A percentile compares a stretch with the other conserved stretches of the same genome.
Evolutionary conservation across 2,113 vertebrate genomes (phyloP).

Genomic region (Tychaedon coryphoeus): DNA sequence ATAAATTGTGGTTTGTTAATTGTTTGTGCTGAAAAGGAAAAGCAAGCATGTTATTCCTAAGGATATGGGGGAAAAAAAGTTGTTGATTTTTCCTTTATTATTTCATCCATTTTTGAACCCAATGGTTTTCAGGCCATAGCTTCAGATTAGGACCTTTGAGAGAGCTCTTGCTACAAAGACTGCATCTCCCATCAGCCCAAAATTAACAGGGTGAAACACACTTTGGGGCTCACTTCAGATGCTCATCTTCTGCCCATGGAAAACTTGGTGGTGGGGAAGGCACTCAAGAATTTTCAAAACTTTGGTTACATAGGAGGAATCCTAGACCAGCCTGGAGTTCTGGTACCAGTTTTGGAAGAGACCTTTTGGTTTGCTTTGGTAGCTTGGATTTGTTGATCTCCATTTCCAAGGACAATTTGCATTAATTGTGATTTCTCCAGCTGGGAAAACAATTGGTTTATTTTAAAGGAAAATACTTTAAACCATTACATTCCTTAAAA

Average conservation of each 20-base stretch:
- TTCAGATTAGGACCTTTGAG: not conserved
- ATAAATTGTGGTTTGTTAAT: not conserved
- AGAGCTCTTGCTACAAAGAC: not conserved
- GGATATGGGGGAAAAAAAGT: rapidly evolving
- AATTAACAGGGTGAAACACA: not conserved
- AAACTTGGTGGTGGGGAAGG: rapidly evolving
- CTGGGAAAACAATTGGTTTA: not conserved
- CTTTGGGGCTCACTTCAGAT: not conserved
- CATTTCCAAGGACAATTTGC: rapidly evolving
- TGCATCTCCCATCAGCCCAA: not conserved
- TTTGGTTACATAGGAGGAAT: rapidly evolving
- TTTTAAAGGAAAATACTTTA: not conserved
- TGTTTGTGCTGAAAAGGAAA: not conserved
- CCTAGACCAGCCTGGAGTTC: not conserved
- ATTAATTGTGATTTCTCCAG: not conserved
- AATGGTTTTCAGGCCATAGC: not conserved
- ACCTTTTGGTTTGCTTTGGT: not conserved
- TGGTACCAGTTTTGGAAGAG: rapidly evolving
- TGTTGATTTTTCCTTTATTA: not conserved
- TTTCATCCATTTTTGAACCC: not conserved
- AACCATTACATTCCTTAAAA: not conserved
- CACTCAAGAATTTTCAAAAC: not conserved
- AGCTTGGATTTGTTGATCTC: not conserved
- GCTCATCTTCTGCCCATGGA: not conserved
- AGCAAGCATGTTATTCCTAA: not conserved